These are phyloP conservation scores for Cephalopterus ornatus DNA, from an alignment of 2,113 vertebrate genomes.

Conservation along the genomic window DNA sequence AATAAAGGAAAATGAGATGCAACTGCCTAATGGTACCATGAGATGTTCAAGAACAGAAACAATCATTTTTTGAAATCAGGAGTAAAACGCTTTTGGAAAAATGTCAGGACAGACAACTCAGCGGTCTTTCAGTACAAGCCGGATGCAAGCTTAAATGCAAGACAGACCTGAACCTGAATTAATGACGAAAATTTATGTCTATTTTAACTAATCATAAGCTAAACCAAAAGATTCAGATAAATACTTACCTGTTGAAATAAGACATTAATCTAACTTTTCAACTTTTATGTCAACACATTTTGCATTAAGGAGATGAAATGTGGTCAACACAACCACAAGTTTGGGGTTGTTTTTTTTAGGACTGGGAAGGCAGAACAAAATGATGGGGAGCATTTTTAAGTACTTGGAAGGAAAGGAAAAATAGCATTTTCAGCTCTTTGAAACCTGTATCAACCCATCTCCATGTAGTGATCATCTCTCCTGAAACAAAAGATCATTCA, in stretches of 20 bases:
- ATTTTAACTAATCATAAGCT: neutral
- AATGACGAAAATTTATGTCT: neutral
- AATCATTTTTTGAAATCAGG: neutral
- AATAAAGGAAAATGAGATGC: neutral
- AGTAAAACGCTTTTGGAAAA: neutral
- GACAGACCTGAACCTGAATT: neutral
- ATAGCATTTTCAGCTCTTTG: neutral
- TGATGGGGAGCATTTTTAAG: neutral
- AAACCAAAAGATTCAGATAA: neutral
- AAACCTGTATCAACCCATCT: neutral
- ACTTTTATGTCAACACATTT: neutral
- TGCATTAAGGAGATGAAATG: neutral
- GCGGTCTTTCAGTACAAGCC: neutral
- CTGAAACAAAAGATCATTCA: neutral
- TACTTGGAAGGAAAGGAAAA: neutral
- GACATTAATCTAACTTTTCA: neutral
- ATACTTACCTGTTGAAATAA: neutral
- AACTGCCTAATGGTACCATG: rapidly evolving
- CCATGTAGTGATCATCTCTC: neutral
- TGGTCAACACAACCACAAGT: neutral
- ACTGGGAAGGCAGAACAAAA: neutral
- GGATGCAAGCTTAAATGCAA: neutral
- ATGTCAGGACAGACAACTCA: neutral
- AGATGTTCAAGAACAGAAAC: neutral
- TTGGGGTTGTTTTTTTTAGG: neutral